Evolutionary conservation across 2,888 invertebrate genomes (phyloP).

Genomic region (Gastrophysa polygoni): DNA sequence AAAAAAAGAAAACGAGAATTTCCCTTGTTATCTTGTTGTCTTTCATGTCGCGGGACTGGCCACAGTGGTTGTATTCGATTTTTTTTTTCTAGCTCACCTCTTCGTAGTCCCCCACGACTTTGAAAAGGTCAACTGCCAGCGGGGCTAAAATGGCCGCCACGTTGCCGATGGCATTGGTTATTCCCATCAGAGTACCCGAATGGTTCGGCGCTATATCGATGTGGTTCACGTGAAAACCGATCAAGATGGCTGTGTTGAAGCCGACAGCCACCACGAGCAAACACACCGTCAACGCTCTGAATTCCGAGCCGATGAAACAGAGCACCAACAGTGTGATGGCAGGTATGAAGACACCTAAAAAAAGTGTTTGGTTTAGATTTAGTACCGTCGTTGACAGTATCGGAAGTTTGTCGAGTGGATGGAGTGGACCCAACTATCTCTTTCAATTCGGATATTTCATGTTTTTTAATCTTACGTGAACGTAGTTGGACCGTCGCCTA

Average conservation of each 20-base stretch:
- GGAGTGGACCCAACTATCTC: too few species aligned
- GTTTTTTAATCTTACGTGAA: too few species aligned
- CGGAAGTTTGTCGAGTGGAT: too few species aligned
- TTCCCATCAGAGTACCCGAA: constrained; percentile 83
- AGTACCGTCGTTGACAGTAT: too few species aligned
- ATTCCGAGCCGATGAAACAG: constrained; percentile 57
- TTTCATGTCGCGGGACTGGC: not conserved
- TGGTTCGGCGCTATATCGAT: constrained; percentile 85
- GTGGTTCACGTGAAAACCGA: constrained; percentile 80
- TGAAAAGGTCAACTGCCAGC: constrained; percentile 64
- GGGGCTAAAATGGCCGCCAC: constrained; percentile 82
- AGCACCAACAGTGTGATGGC: constrained; percentile 71
- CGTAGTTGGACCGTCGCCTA: too few species aligned
- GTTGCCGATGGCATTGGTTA: constrained; percentile 79
- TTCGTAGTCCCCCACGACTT: constrained; percentile 52
- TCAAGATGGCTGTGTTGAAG: constrained; percentile 75
- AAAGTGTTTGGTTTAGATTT: not conserved
- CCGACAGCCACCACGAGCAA: constrained; percentile 76
- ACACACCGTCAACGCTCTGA: constrained; percentile 65
- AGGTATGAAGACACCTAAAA: constrained; percentile 63
- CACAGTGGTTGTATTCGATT: too few species aligned
- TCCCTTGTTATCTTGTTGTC: too few species aligned
- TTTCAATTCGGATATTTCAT: too few species aligned
- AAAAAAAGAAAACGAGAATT: not conserved
- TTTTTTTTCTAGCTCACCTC: constrained; percentile 61